These are phyloP conservation scores for Spizaetus ornatus DNA, from an alignment of 2,113 vertebrate species.

Conservation along the genomic window DNA sequence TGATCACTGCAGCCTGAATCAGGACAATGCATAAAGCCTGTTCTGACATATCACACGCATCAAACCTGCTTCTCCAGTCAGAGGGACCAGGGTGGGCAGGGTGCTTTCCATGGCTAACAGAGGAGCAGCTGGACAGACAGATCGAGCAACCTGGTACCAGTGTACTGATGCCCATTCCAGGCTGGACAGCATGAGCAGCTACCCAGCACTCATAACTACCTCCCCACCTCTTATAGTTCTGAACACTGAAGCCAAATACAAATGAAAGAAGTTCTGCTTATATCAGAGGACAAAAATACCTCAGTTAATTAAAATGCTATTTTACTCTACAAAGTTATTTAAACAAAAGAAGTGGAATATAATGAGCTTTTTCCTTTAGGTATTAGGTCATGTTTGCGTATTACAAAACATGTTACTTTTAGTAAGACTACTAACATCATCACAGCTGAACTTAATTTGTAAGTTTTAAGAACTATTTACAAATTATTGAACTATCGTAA, in stretches of 20 bases:
- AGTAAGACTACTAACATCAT: not conserved
- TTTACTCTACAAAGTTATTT: not conserved
- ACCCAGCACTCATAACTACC: not conserved
- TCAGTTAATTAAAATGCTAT: not conserved
- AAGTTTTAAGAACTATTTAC: not conserved
- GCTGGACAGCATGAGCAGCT: not conserved
- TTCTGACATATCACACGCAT: fast-evolving
- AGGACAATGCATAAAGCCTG: not conserved
- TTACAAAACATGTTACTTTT: not conserved
- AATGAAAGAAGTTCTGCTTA: not conserved
- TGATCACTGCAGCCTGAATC: not conserved
- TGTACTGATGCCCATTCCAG: not conserved
- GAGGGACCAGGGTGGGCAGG: not conserved
- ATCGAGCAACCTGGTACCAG: not conserved
- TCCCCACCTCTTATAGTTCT: not conserved
- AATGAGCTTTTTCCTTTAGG: not conserved
- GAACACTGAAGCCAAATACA: not conserved
- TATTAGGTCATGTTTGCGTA: not conserved
- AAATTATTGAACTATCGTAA: not conserved
- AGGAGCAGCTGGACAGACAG: fast-evolving
- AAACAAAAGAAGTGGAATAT: not conserved
- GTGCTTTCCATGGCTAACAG: not conserved
- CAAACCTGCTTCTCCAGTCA: not conserved
- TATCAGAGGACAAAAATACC: not conserved
- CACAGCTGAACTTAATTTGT: not conserved